phyloP scores from a whole-genome alignment of 1,140 invertebrate genomes.

The Chymomyza costata region DNA sequence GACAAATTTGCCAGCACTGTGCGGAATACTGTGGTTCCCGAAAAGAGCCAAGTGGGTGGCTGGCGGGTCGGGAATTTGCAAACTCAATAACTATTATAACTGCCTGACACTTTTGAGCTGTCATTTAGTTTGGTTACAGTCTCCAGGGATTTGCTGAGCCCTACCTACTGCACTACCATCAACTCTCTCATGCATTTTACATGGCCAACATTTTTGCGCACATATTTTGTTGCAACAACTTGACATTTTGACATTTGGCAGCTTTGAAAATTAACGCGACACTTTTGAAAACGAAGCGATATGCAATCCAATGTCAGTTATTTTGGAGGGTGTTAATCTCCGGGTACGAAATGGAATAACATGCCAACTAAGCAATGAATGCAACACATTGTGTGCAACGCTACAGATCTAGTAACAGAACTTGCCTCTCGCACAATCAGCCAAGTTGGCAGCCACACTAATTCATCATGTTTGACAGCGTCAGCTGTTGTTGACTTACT shows the following conservation, averaged over 20 bases:
- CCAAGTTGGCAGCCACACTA: constrained; percentile 41
- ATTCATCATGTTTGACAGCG: constrained; percentile 66
- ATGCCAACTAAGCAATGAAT: constrained; percentile 18
- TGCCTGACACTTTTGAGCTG: too few species aligned
- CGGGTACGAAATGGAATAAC: constrained; percentile 60
- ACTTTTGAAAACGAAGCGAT: background rate
- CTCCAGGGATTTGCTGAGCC: too few species aligned
- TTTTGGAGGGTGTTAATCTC: constrained; percentile 25
- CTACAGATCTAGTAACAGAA: background rate
- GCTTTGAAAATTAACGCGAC: constrained; percentile 64
- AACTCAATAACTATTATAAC: constrained; percentile 58
- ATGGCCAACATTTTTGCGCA: constrained; percentile 61
- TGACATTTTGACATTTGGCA: constrained; percentile 71
- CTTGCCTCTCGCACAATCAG: background rate
- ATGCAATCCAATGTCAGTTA: background rate
- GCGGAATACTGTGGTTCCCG: background rate
- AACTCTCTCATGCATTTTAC: constrained; percentile 55
- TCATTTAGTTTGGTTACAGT: too few species aligned
- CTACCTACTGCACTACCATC: constrained; percentile 6
- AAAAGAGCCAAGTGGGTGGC: too few species aligned
- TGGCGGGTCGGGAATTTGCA: constrained; percentile 5
- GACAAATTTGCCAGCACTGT: constrained; percentile 1
- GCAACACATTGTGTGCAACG: background rate
- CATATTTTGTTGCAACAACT: too few species aligned
- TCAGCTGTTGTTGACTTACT: constrained; percentile 35